These are phyloP conservation scores for Periplaneta americana DNA, from an alignment of 1,140 invertebrate genomes.

Conservation along the genomic window DNA sequence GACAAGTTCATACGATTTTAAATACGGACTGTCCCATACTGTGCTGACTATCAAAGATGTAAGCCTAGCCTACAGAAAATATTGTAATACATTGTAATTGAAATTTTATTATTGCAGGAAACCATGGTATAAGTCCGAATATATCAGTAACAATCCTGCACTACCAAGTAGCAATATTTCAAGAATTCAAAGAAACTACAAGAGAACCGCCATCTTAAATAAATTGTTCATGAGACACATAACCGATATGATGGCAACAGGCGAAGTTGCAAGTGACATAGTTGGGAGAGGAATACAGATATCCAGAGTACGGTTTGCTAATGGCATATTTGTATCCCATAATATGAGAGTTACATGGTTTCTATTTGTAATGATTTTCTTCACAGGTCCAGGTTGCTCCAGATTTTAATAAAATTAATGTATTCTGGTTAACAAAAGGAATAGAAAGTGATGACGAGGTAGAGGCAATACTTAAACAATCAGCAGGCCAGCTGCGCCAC, in stretches of 20 bases:
- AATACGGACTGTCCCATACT: too few species aligned
- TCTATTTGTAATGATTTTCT: neutral
- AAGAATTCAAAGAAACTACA: neutral
- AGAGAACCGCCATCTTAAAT: constrained; percentile 57
- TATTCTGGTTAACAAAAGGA: constrained; percentile 59
- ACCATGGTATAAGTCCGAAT: constrained; percentile 5
- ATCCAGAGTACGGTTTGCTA: constrained; percentile 39
- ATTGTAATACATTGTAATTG: too few species aligned
- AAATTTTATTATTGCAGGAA: neutral
- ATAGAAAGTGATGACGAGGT: constrained; percentile 38
- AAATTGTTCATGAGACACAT: constrained; percentile 75
- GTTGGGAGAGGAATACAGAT: constrained; percentile 62
- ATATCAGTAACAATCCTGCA: neutral
- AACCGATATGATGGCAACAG: constrained; percentile 65
- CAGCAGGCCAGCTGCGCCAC: constrained; percentile 52
- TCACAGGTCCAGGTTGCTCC: constrained; percentile 51
- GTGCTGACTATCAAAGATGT: too few species aligned
- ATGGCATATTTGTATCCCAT: too few species aligned
- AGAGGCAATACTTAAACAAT: constrained; percentile 46
- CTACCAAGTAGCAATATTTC: neutral
- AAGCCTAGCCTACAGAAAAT: neutral
- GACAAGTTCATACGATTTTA: too few species aligned
- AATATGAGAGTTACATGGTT: too few species aligned
- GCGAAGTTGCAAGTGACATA: constrained; percentile 50
- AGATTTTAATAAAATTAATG: constrained; percentile 57